phyloP scores from a whole-genome alignment of 2,888 invertebrate species.

The Leptogaster cylindrica region DNA sequence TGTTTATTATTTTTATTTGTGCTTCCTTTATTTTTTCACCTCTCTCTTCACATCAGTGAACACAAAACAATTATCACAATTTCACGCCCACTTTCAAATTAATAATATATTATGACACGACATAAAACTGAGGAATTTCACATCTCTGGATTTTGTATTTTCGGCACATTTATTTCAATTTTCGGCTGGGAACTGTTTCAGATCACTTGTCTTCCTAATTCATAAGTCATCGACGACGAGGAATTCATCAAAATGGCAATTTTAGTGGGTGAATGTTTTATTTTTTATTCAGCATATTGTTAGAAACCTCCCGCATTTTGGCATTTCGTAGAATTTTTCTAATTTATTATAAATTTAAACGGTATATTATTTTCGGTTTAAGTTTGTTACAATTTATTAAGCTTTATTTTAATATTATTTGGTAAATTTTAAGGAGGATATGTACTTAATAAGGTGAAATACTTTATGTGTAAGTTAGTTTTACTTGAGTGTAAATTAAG shows the following conservation, averaged over 20 bases:
- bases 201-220: slow-evolving; percentile 33
- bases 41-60: background rate
- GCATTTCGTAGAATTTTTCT: too few species aligned
- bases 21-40: background rate
- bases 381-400: too few species aligned
- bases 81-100: slow-evolving; percentile 17
- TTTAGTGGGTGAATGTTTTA: slow-evolving; percentile 6
- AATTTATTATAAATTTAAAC: too few species aligned
- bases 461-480: background rate
- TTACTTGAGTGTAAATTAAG: too few species aligned
- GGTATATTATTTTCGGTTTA: too few species aligned
- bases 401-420: background rate
- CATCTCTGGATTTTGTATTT: slow-evolving; percentile 5
- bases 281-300: too few species aligned
- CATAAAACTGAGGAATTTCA: slow-evolving; percentile 1
- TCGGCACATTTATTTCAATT: background rate
- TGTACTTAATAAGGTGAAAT: too few species aligned
- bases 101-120: slow-evolving; percentile 12
- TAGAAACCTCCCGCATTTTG: slow-evolving; percentile 28
- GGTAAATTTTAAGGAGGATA: slow-evolving; percentile 3
- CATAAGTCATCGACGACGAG: slow-evolving; percentile 22
- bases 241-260: slow-evolving; percentile 24
- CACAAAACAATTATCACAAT: slow-evolving; percentile 30
- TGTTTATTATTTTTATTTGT: too few species aligned
- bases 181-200: background rate